phyloP scores from a whole-genome alignment of 2,888 invertebrate genomes.

The Hypercompe scribonia region DNA sequence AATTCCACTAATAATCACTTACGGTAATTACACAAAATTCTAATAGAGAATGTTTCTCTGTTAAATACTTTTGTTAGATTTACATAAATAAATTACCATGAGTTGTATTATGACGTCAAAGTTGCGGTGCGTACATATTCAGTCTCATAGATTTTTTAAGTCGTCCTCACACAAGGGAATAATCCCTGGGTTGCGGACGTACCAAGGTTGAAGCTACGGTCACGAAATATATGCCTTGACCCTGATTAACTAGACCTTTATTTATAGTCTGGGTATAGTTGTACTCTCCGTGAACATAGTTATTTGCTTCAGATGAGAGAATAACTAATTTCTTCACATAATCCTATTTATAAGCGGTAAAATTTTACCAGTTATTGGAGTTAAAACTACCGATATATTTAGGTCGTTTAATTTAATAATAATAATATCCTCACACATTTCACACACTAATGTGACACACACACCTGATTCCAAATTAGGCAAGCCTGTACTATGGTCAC shows the following conservation, averaged over 20 bases:
- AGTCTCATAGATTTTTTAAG: constrained; percentile 3
- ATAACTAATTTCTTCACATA: background rate
- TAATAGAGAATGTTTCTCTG: constrained; percentile 3
- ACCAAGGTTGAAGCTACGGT: constrained; percentile 8
- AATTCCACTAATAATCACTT: constrained; percentile 11
- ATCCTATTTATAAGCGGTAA: background rate
- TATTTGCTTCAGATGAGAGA: background rate
- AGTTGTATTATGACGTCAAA: constrained; percentile 1
- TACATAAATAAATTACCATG: constrained; percentile 6
- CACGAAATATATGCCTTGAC: constrained; percentile 6
- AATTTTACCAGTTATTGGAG: background rate
- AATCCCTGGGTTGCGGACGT: constrained; percentile 4
- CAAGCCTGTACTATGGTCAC: too few relatives aligned
- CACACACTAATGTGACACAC: too few relatives aligned
- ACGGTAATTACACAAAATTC: constrained; percentile 9
- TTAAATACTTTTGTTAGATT: constrained; percentile 9
- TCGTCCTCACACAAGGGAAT: background rate
- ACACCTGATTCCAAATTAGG: too few relatives aligned
- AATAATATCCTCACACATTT: too few relatives aligned
- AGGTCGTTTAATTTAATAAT: background rate
- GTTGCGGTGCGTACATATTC: background rate
- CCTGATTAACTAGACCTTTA: constrained; percentile 10
- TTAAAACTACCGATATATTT: background rate
- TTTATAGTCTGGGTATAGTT: constrained; percentile 6
- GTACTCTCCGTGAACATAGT: constrained; percentile 2